A percentile compares a stretch with the other conserved stretches of the same genome.
Conservation (phyloP, 2,113 vertebrate species). For the Salvelinus namaycush region DNA sequence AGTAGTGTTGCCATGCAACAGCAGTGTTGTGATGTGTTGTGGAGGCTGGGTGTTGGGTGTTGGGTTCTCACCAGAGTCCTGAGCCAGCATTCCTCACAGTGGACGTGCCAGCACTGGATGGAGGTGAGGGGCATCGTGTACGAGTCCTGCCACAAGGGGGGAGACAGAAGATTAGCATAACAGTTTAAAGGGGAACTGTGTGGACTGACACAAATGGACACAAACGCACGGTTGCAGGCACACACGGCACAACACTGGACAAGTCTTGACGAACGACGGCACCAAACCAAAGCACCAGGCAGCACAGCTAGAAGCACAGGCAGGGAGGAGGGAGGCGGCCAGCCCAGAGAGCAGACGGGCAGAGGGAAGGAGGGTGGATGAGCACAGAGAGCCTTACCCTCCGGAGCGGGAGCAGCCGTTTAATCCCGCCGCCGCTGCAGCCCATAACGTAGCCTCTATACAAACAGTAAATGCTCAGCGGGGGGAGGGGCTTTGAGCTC, state of each 20-base stretch:
- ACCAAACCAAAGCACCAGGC: slow-evolving; percentile 54
- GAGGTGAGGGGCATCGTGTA: slow-evolving; percentile 98
- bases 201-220: background rate
- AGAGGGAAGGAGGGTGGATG: slow-evolving; percentile 56
- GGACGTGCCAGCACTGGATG: slow-evolving; percentile 99
- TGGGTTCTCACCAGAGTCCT: slow-evolving; percentile 90
- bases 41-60: background rate
- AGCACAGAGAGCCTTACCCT: slow-evolving; percentile 77
- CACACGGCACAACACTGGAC: slow-evolving; percentile 4
- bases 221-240: background rate
- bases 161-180: background rate
- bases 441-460: slow-evolving; percentile 80
- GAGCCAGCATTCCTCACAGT: slow-evolving; percentile 99
- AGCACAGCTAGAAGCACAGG: slow-evolving; percentile 63
- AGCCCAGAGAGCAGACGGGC: slow-evolving; percentile 67
- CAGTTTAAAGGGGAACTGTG: background rate
- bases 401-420: slow-evolving; percentile 76
- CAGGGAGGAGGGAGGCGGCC: slow-evolving; percentile 15
- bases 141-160: slow-evolving; percentile 81
- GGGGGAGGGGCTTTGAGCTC: slow-evolving; percentile 73
- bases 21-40: slow-evolving; percentile 20
- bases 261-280: slow-evolving; percentile 27
- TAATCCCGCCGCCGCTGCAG: slow-evolving; percentile 70
- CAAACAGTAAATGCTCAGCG: slow-evolving; percentile 78
- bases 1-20: too few relatives aligned